Conservation (phyloP, 2,113 vertebrate species). For the Mesembrinibis cayennensis region DNA sequence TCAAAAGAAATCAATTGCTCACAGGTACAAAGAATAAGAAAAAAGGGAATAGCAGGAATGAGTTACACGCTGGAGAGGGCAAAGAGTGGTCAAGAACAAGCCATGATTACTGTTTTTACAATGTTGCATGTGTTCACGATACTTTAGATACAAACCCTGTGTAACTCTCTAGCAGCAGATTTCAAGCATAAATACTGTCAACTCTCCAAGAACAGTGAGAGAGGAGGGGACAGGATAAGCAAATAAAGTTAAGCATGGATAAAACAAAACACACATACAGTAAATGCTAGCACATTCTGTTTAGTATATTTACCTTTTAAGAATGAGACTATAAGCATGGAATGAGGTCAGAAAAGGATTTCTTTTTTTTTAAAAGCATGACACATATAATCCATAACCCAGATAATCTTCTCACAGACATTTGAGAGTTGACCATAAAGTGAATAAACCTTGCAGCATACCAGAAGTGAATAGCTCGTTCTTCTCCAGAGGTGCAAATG, state of each 20-base stretch:
- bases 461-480: background rate
- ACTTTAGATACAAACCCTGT: background rate
- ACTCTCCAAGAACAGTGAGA: background rate
- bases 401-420: slow-evolving; percentile 11
- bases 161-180: background rate
- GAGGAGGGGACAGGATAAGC: background rate
- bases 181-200: background rate
- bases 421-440: background rate
- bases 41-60: background rate
- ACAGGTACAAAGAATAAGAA: background rate
- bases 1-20: slow-evolving; percentile 11
- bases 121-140: background rate
- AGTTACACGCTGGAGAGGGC: background rate
- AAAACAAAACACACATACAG: background rate
- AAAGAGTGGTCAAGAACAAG: background rate
- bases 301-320: background rate
- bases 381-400: background rate
- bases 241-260: background rate
- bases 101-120: background rate
- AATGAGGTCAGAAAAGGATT: slow-evolving; percentile 25
- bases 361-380: background rate
- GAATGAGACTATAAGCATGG: background rate
- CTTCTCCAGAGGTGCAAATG: background rate
- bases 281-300: background rate
- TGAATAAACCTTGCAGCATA: background rate